Conservation (phyloP, 2,888 invertebrate species). For the Sinohyriopsis cumingii region DNA sequence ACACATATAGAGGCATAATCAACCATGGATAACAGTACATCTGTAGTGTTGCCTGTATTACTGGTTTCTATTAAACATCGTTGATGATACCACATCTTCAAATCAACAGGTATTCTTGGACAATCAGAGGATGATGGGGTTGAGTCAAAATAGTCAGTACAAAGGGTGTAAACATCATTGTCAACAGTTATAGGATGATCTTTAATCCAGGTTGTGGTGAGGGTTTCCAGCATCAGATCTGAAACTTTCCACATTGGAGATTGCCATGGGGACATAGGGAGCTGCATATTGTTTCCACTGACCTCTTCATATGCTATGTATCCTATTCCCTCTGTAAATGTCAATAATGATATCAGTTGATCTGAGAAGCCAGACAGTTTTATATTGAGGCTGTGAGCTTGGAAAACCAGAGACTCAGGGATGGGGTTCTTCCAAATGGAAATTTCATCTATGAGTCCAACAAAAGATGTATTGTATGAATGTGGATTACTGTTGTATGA, state of each 20-base stretch:
- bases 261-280: conserved; percentile 54
- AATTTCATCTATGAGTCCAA: conserved; percentile 50
- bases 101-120: conserved; percentile 17
- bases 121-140: conserved; percentile 27
- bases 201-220: conserved; percentile 13
- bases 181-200: conserved; percentile 12
- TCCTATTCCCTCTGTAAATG: conserved; percentile 51
- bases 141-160: conserved; percentile 40
- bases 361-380: conserved; percentile 44
- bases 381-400: conserved; percentile 47
- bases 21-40: conserved; percentile 39
- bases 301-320: conserved; percentile 41
- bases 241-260: conserved; percentile 51
- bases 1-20: conserved; percentile 36
- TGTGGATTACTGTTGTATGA: conserved; percentile 26
- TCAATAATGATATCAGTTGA: conserved; percentile 39
- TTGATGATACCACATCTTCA: conserved; percentile 39
- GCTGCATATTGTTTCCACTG: conserved; percentile 38
- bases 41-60: conserved; percentile 29
- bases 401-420: conserved; percentile 44
- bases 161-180: conserved; percentile 18
- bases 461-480: conserved; percentile 28
- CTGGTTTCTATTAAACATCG: conserved; percentile 37
- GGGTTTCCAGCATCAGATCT: conserved; percentile 31
- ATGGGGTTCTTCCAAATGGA: conserved; percentile 49